Base-by-base conservation (phyloP, 2,797 vertebrate genomes). In the Thripadectes ignobilis region DNA sequence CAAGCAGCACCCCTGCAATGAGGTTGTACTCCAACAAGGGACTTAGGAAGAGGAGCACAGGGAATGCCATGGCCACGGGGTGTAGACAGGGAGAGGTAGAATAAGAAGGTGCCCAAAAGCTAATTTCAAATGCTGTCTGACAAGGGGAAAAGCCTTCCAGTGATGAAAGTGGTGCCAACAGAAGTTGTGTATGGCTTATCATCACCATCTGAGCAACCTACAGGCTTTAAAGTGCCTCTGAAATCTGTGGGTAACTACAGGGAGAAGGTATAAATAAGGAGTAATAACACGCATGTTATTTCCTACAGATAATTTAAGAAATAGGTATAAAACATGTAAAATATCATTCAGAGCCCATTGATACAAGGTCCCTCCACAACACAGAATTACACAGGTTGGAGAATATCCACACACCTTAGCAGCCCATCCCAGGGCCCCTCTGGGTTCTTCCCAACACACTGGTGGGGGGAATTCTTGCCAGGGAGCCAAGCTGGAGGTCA, bases 381-480 rank as follows among this genome's bases (percentile, higher is more conserved):
- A 62, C 0, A 32, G 73, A 41, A 10, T 3, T 3, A 14, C 11
- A 9, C 14, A 34, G 29, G 12, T 13, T 65, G 73, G 30, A 59
- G 36, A 86, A 36, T 3, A 17, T 21, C 18, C 24, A 7, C 6
- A 9, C 6, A 43, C 11, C 20, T 34, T 7, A 24, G 12, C 24
- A 85, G 55, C 23, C 18, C 18, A 17, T 6, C 11, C 46, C 14
- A 41, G 26, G 6, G 19, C 21, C 13, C 5, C 13, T 43, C 30
- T n/a, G 29, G 7, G 9, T 1, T 52, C 51, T 68, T 23, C 34
- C 18, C 36, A 38, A 5, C 1, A 2, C 0, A 0, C 2, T 48
- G 5, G 2, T 9, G 9, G 6, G 3, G 4, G 15, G 10, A 79
- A 21, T 14, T 66, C 9, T 57, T 54, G 10, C 46, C 45, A 58